Evolutionary conservation across 2,113 vertebrate genomes (phyloP).

Genomic region (Chamaetylas fuelleborni): DNA sequence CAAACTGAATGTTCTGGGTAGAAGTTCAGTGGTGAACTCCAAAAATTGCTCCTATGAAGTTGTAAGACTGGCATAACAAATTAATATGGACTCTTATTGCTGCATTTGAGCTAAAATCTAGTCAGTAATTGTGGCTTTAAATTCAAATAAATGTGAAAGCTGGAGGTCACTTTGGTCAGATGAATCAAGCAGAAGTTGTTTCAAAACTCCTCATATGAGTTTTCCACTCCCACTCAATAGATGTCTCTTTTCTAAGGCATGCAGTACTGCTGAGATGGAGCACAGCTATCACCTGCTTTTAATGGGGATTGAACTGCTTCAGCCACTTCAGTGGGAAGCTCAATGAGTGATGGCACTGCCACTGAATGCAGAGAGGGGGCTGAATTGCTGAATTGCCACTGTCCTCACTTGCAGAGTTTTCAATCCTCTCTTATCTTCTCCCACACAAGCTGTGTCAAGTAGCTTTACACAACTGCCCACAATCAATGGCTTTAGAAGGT

Average conservation of each 20-base stretch:
- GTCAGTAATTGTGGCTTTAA: background rate
- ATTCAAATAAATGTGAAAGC: background rate
- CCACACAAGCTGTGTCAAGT: background rate
- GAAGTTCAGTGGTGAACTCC: background rate
- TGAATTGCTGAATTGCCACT: background rate
- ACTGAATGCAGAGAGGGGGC: background rate
- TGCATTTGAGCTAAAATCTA: background rate
- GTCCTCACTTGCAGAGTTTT: background rate
- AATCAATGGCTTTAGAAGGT: background rate
- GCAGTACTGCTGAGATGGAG: fast-evolving
- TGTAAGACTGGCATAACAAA: background rate
- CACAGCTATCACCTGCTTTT: background rate
- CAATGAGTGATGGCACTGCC: background rate
- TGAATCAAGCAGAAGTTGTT: background rate
- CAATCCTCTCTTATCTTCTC: background rate
- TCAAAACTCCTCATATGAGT: background rate
- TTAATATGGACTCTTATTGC: background rate
- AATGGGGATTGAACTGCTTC: background rate
- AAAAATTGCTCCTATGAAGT: background rate
- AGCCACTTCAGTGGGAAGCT: background rate
- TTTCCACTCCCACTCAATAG: background rate
- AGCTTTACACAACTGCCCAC: background rate
- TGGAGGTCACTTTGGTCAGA: background rate
- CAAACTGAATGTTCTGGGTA: background rate
- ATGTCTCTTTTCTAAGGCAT: background rate